phyloP scores from a whole-genome alignment of 2,113 vertebrate species.

The Seriola quinqueradiata region DNA sequence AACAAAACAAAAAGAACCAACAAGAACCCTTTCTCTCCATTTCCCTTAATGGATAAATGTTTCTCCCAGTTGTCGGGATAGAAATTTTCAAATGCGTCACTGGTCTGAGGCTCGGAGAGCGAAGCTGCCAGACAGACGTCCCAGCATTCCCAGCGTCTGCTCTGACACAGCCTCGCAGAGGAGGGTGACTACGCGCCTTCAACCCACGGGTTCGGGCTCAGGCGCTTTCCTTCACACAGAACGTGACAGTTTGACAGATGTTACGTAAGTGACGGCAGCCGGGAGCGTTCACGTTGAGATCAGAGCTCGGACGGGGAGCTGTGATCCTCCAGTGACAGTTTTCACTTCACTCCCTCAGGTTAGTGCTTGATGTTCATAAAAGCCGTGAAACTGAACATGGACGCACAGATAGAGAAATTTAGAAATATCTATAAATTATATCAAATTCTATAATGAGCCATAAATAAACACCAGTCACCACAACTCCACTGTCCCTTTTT shows the following conservation, averaged over 20 bases:
- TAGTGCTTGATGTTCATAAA: no score
- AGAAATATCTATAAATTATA: no score
- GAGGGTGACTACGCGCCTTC: not conserved
- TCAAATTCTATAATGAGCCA: no score
- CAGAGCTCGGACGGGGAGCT: no score
- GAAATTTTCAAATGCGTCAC: conserved; percentile 37
- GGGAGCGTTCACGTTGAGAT: not conserved
- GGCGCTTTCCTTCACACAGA: conserved; percentile 9
- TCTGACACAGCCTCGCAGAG: not conserved
- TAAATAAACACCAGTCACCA: no score
- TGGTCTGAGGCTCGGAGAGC: conserved; percentile 4
- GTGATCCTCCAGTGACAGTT: no score
- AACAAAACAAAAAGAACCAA: not conserved
- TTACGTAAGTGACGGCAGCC: conserved; percentile 28
- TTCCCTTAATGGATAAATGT: conserved; percentile 36
- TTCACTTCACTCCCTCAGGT: no score
- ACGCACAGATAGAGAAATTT: no score
- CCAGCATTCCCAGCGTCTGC: conserved; percentile 23
- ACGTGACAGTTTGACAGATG: conserved; percentile 12
- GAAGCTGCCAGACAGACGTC: conserved; percentile 37
- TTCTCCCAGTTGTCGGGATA: conserved; percentile 50
- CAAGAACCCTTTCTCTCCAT: not conserved
- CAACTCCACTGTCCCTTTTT: no score
- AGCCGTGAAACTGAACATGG: no score
- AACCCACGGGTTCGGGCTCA: not conserved